These are phyloP conservation scores for Nomada flava DNA, from an alignment of 2,888 invertebrate species.

Conservation along the genomic window DNA sequence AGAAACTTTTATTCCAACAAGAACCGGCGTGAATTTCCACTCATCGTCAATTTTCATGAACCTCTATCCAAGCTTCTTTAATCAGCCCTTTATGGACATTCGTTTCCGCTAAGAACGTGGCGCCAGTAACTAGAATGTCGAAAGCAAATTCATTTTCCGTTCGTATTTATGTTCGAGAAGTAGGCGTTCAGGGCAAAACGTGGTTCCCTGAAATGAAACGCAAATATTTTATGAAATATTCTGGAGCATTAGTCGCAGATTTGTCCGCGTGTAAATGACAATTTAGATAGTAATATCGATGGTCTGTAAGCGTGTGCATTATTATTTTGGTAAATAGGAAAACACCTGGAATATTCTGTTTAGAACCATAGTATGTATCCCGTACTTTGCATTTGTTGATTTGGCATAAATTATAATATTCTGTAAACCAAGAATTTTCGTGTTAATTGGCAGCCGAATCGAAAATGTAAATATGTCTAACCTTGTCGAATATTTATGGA, in stretches of 20 bases:
- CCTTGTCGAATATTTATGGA: not conserved
- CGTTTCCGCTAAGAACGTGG: not conserved
- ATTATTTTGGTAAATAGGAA: constrained; percentile 15
- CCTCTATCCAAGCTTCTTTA: constrained; percentile 24
- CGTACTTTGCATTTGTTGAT: too few species aligned
- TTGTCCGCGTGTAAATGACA: constrained; percentile 23
- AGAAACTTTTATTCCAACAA: not conserved
- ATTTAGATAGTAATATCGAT: constrained; percentile 43
- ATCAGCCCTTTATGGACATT: constrained; percentile 16
- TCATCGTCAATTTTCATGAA: not conserved
- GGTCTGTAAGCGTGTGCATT: constrained; percentile 32
- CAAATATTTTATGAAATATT: constrained; percentile 36
- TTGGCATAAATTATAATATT: not conserved
- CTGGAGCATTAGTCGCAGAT: constrained; percentile 15
- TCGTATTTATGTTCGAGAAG: constrained; percentile 3
- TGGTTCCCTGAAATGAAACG: constrained; percentile 27
- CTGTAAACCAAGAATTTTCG: not conserved
- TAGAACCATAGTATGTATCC: not conserved
- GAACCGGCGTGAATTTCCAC: not conserved
- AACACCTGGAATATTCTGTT: constrained; percentile 1
- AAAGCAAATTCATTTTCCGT: constrained; percentile 16
- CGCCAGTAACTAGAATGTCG: not conserved
- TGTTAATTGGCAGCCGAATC: not conserved
- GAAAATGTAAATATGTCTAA: not conserved
- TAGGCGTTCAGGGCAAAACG: not conserved